Evolutionary conservation across 2,888 invertebrate species (phyloP), one percentile per base, ranked within the genome.

Genomic region (Dryobotodes eremita): DNA sequence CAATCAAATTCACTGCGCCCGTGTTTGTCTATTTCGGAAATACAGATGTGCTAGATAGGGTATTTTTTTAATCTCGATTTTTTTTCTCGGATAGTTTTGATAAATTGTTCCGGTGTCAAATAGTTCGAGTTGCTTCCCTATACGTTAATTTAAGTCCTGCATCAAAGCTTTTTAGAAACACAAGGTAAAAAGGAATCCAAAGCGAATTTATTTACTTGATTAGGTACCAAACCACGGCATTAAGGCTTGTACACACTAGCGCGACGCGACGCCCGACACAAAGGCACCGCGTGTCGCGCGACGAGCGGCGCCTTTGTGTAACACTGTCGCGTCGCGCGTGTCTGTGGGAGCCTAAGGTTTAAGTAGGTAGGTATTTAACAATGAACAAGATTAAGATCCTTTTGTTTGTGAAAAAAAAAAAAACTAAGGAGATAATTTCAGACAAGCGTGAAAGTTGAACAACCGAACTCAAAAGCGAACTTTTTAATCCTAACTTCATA

Each of bases 1-100:
- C 89, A 88, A 88, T 90, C 90, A 90, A 89, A 86, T 82, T 83
- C 85, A 80, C 80, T 77, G 85, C 81, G 77, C 64, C 68, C 36
- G 73, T 82, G 78, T 83, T 88, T 85, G 78, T 73, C 53, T 82
- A 75, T 71, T 66, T 62, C 72, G 68, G 73, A 77, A 57, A 59
- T 83, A 75, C 48, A 71, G 78, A 77, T 75, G 10, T 36, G 55
- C 80, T 83, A 66, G 77, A 82, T 70, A 64, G 13, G 72, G 59
- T 71, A 64, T 48, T 1, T 62, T 53, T 59, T 42, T n/a, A 26
- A 26, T 23, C 6, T 42, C 1, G 6, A n/a, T 10, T 69, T 26
- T 75, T 26, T 20, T 31, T 20, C 8, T 42, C 48, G 11, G 15
- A 46, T 70, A 17, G 0, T 53, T n/a, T 50, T 50, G 17, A 48